phyloP scores from a whole-genome alignment of 2,888 invertebrate species.

The Tipula unca region DNA sequence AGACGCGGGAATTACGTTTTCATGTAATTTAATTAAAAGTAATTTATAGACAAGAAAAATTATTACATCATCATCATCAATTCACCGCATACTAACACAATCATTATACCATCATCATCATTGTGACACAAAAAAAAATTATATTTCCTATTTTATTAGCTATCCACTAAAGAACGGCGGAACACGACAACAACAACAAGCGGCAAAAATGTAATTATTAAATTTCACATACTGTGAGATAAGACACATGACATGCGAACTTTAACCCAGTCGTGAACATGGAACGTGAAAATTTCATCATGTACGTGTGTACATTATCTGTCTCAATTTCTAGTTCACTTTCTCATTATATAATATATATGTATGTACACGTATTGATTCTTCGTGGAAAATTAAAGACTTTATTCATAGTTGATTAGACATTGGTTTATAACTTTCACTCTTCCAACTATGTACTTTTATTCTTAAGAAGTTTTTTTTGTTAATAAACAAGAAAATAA shows the following conservation, averaged over 20 bases:
- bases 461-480: neutral
- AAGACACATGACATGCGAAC: neutral
- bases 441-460: neutral
- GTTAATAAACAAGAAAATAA: neutral
- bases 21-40: neutral
- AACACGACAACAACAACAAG: neutral
- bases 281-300: neutral
- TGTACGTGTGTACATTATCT: neutral
- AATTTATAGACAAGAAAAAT: neutral
- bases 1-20: neutral
- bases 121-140: neutral
- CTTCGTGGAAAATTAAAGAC: neutral
- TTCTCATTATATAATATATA: neutral
- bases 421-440: neutral
- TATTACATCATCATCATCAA: neutral
- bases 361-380: no score
- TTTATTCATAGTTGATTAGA: neutral
- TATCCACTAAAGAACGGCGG: neutral
- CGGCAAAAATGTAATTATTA: neutral
- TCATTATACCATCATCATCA: neutral
- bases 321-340: neutral
- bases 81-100: neutral
- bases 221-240: slow-evolving; percentile 8
- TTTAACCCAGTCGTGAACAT: neutral
- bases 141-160: neutral